These are phyloP conservation scores for Papilio glaucus DNA, from an alignment of 1,140 invertebrate genomes.

Conservation along the genomic window DNA sequence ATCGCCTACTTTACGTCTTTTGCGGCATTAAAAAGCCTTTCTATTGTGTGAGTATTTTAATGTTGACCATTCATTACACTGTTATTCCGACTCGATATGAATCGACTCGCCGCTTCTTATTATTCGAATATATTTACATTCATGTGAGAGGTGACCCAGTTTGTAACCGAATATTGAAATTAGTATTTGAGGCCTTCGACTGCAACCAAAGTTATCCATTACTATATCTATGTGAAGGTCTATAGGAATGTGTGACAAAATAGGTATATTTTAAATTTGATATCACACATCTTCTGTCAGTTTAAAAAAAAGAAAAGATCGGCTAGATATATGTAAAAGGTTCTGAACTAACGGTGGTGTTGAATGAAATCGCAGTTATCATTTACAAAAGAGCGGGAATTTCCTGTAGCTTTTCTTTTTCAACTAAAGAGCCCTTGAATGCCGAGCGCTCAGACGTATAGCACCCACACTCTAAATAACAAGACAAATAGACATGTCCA, in stretches of 20 bases:
- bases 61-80: slow-evolving; percentile 34
- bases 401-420: slow-evolving; percentile 46
- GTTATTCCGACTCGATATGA: slow-evolving; percentile 30
- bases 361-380: slow-evolving; percentile 28
- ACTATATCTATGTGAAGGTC: slow-evolving; percentile 1
- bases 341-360: slow-evolving; percentile 10
- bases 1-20: slow-evolving; percentile 47
- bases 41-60: slow-evolving; percentile 38
- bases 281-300: background rate
- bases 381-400: slow-evolving; percentile 28
- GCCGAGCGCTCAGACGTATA: slow-evolving; percentile 59
- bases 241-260: slow-evolving; percentile 3
- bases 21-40: slow-evolving; percentile 40
- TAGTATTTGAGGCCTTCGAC: slow-evolving; percentile 17
- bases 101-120: slow-evolving; percentile 26
- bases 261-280: background rate
- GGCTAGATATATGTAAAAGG: too few relatives aligned
- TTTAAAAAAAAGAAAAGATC: too few relatives aligned
- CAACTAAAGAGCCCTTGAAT: slow-evolving; percentile 59
- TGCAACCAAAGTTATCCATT: slow-evolving; percentile 32
- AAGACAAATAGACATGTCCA: slow-evolving; percentile 80
- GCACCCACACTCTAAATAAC: slow-evolving; percentile 80
- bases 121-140: slow-evolving; percentile 38
- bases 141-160: slow-evolving; percentile 32
- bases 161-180: slow-evolving; percentile 31